Conservation (phyloP, 2,797 vertebrate genomes). For the Danio aesculapii region DNA sequence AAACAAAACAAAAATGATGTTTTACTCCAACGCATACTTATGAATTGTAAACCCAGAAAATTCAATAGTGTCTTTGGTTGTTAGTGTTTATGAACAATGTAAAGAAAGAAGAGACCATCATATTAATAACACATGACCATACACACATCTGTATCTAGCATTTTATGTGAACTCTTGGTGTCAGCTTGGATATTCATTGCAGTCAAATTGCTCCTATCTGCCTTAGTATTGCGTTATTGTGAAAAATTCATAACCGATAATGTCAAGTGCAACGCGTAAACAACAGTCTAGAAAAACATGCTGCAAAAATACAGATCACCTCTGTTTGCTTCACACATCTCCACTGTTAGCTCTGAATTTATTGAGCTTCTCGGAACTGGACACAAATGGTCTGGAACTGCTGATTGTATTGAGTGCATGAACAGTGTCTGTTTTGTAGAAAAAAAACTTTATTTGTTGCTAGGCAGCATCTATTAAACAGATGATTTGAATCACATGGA, state of each 20-base stretch:
- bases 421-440: slow-evolving; percentile 5
- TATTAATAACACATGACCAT: too few relatives aligned
- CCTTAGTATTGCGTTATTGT: slow-evolving; percentile 5
- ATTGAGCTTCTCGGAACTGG: slow-evolving; percentile 8
- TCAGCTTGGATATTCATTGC: not conserved
- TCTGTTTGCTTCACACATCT: slow-evolving; percentile 11
- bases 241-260: slow-evolving; percentile 20
- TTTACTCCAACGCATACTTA: too few relatives aligned
- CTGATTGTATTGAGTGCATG: not conserved
- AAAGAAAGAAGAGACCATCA: too few relatives aligned
- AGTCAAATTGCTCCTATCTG: slow-evolving; percentile 9
- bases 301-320: slow-evolving; percentile 21
- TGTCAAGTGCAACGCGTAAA: not conserved
- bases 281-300: slow-evolving; percentile 1
- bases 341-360: not conserved
- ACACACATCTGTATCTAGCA: not conserved
- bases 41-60: too few relatives aligned
- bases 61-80: too few relatives aligned
- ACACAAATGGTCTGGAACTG: slow-evolving; percentile 17
- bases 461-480: not conserved
- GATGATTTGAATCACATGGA: slow-evolving; percentile 25
- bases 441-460: not conserved
- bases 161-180: not conserved
- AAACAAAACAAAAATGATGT: too few relatives aligned
- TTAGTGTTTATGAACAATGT: too few relatives aligned